Evolutionary conservation across 2,888 invertebrate genomes (phyloP).

Genomic region (Bellardia bayeri): DNA sequence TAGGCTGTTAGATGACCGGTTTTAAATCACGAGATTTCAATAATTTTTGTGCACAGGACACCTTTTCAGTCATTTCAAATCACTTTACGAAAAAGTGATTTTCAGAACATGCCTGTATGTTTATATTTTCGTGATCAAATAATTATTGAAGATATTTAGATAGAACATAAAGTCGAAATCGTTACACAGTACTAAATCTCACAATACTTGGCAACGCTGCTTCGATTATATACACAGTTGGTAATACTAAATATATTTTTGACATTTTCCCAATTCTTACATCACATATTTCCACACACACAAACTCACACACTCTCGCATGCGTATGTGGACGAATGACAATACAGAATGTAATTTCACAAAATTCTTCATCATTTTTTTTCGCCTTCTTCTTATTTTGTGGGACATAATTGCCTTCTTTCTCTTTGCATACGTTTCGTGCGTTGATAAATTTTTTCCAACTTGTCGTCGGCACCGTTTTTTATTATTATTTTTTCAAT

Average conservation of each 20-base stretch:
- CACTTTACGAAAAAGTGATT: no score
- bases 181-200: background rate
- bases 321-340: conserved; percentile 64
- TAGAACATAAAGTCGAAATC: background rate
- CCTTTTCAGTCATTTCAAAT: no score
- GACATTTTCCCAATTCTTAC: conserved; percentile 54
- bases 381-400: conserved; percentile 8
- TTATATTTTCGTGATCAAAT: no score
- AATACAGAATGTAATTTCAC: conserved; percentile 42
- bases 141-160: no score
- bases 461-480: conserved; percentile 67
- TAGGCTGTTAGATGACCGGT: no score
- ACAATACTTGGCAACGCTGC: background rate
- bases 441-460: conserved; percentile 68
- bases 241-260: conserved; percentile 20
- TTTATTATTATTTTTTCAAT: conserved; percentile 69
- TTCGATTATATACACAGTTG: background rate
- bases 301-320: conserved; percentile 44
- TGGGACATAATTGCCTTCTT: conserved; percentile 54
- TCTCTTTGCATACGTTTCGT: conserved; percentile 60
- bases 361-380: conserved; percentile 54
- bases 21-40: no score
- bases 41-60: no score
- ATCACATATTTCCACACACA: conserved; percentile 34
- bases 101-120: no score